Conservation (phyloP, 2,797 vertebrate genomes). For the Enteromius trimaculatus region DNA sequence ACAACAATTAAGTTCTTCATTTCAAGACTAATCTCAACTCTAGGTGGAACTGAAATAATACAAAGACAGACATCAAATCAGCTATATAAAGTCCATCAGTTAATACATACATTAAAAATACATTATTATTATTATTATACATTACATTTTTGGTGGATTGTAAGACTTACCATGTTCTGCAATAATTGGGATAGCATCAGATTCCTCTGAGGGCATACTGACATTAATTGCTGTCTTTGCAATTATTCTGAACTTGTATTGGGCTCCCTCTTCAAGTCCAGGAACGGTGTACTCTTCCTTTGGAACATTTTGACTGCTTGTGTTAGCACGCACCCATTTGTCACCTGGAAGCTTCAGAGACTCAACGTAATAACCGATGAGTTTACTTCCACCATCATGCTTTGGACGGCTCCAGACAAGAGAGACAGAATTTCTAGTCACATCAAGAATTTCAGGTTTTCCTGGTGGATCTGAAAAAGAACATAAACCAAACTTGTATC, state of each 20-base stretch:
- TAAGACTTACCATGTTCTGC: conserved; percentile 88
- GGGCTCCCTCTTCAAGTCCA: conserved; percentile 89
- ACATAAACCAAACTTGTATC: not conserved
- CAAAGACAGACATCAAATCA: conserved; percentile 29
- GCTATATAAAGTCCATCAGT: conserved; percentile 17
- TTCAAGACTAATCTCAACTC: conserved; percentile 89
- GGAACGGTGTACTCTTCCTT: conserved; percentile 88
- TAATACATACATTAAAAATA: not conserved
- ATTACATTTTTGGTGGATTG: conserved; percentile 5
- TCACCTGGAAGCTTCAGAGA: conserved; percentile 90
- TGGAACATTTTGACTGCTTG: conserved; percentile 90
- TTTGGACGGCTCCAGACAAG: conserved; percentile 92
- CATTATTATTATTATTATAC: too few species aligned
- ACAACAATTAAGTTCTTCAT: conserved; percentile 94
- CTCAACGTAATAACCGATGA: conserved; percentile 94
- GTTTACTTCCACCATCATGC: conserved; percentile 95
- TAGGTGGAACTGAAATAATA: conserved; percentile 87
- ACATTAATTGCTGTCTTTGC: conserved; percentile 92
- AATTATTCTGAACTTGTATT: conserved; percentile 93
- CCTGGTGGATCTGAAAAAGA: conserved; percentile 85
- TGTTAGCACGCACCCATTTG: conserved; percentile 93
- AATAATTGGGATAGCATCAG: conserved; percentile 89
- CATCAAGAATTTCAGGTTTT: conserved; percentile 95
- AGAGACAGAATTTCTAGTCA: conserved; percentile 88
- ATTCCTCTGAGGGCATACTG: conserved; percentile 92